These are phyloP conservation scores for Poliocrania exsul DNA, from an alignment of 2,797 vertebrate species.

Conservation along the genomic window DNA sequence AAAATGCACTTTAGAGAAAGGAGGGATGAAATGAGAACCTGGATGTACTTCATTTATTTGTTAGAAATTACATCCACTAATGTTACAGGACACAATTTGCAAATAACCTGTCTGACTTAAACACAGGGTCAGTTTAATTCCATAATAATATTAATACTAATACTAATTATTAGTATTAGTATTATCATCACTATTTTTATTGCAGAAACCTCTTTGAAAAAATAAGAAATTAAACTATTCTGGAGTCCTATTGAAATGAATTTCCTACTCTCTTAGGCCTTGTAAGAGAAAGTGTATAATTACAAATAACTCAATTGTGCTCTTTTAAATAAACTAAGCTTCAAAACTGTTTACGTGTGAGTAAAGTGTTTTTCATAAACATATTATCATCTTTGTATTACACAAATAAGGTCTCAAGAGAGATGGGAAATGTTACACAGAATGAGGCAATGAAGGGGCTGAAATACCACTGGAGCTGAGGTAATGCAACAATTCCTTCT, in stretches of 20 bases:
- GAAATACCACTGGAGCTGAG: constrained; percentile 1
- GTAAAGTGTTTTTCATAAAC: not conserved
- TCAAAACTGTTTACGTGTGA: not conserved
- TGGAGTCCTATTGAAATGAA: not conserved
- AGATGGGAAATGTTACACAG: not conserved
- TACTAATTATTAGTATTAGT: not conserved
- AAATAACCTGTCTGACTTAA: not conserved
- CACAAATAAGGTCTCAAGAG: not conserved
- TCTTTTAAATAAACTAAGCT: not conserved
- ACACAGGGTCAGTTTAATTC: not conserved
- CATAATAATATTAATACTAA: not conserved
- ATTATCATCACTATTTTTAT: not conserved
- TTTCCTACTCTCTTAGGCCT: not conserved
- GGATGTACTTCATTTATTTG: not conserved
- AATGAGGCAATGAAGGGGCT: not conserved
- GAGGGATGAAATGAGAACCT: not conserved
- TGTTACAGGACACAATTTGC: not conserved
- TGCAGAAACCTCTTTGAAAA: not conserved
- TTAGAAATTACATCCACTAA: not conserved
- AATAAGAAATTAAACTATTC: not conserved
- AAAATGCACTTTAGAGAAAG: not conserved
- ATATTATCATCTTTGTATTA: not conserved
- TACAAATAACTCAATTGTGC: rapidly evolving
- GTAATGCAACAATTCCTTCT: not conserved
- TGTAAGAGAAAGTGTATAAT: not conserved